Evolutionary conservation across 2,797 vertebrate genomes (phyloP), one percentile per base, ranked within the genome.

Genomic region (Meda fulgida): DNA sequence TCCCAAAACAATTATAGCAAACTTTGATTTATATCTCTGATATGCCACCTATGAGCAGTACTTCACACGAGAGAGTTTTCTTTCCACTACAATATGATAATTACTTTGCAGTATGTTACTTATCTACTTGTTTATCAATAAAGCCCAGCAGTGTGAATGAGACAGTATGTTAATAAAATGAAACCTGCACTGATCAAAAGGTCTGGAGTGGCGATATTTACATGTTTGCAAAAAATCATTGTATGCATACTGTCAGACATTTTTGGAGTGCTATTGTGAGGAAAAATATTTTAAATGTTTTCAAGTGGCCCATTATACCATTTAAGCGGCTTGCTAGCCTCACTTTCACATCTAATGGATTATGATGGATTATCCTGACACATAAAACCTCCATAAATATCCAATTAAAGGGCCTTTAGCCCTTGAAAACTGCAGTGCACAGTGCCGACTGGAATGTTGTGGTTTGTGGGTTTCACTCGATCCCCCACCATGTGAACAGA

Each of bases 391-490:
- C 48, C 29, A 46, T 46, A 31, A 65, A 79, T 51, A 34, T 48
- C 40, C 11, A 48, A n/a, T 43, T 80, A 51, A 43, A 60, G 55
- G 43, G 78, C 67, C 43, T 67, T 80, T 67, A 80, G 43, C 21
- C 19, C 31, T 67, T 51, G 40, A 80, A 48, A 67, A 81, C 9
- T 48, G n/a, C 14, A 60, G 46, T 60, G 18, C 55, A 72, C 36
- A 19, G 3, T 67, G 70, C n/a, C 3, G 16, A 51, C 67, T n/a
- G 63, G 63, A 71, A 81, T 82, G 67, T 71, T 82, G 80, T 82
- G 85, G 80, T 40, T 78, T 82, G 85, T 72, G 80, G 80, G 79
- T 78, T 78, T 63, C 31, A 82, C 40, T 63, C 3, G 51, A 86
- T 86, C 72, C 29, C 48, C 80, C 72, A 82, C 71, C 76, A 77